Conservation (phyloP, 2,888 invertebrate species). For the Torymus auratus region DNA sequence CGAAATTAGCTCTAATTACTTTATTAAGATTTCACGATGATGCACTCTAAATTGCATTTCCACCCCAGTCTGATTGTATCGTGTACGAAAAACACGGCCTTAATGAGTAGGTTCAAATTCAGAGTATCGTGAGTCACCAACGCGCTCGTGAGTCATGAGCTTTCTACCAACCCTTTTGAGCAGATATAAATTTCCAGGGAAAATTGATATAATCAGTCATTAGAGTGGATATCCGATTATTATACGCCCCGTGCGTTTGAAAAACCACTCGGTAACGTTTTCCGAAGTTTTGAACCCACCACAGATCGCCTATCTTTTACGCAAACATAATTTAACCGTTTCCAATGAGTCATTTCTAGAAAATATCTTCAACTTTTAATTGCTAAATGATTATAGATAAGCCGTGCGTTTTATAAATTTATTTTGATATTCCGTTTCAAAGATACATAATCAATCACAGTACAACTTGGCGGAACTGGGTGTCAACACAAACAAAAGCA, state of each 20-base stretch:
- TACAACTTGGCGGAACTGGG: too few relatives aligned
- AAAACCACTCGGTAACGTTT: not conserved
- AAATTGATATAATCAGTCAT: not conserved
- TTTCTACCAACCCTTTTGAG: slow-evolving; percentile 23
- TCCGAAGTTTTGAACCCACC: not conserved
- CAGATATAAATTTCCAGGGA: slow-evolving; percentile 1
- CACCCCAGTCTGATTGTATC: slow-evolving; percentile 35
- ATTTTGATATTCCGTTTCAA: too few relatives aligned
- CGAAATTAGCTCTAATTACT: too few relatives aligned
- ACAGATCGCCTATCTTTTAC: too few relatives aligned
- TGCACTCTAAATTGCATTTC: slow-evolving; percentile 7
- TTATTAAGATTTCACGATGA: too few relatives aligned
- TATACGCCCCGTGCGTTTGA: not conserved
- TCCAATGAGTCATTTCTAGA: too few relatives aligned
- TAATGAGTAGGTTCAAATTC: slow-evolving; percentile 47
- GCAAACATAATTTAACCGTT: too few relatives aligned
- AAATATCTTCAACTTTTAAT: too few relatives aligned
- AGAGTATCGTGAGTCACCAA: slow-evolving; percentile 47
- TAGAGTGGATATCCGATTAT: not conserved
- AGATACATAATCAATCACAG: too few relatives aligned
- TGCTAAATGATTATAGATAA: too few relatives aligned
- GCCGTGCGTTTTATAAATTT: too few relatives aligned
- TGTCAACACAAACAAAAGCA: too few relatives aligned
- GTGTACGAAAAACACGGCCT: slow-evolving; percentile 29
- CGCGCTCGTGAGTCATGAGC: slow-evolving; percentile 23